These are phyloP conservation scores for Melospiza melodia DNA, from an alignment of 2,113 vertebrate species.

Conservation along the genomic window DNA sequence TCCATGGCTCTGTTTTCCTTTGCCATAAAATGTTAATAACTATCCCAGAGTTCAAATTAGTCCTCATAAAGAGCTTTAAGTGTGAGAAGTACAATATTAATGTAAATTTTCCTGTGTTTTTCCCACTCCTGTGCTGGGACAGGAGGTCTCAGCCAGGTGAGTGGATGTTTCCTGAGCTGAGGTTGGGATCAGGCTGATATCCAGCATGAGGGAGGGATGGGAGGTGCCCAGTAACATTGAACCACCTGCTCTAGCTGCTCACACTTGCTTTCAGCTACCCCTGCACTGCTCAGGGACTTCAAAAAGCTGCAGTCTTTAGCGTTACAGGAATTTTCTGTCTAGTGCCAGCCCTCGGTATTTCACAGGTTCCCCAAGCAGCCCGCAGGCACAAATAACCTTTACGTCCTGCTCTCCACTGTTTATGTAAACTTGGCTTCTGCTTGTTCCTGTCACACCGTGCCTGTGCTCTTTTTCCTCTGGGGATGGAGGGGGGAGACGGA, in stretches of 20 bases:
- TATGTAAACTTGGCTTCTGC: background rate
- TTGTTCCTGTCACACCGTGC: background rate
- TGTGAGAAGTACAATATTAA: rapidly evolving
- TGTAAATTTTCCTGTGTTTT: background rate
- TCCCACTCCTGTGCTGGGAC: rapidly evolving
- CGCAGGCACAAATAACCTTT: background rate
- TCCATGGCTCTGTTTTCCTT: background rate
- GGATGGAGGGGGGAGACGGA: background rate
- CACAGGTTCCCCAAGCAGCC: background rate
- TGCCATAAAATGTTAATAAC: rapidly evolving
- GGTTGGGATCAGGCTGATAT: background rate
- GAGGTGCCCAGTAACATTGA: background rate
- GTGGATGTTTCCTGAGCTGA: background rate
- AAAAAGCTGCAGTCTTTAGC: background rate
- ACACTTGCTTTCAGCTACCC: background rate
- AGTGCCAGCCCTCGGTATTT: background rate
- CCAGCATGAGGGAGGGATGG: background rate
- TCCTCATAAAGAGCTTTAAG: background rate
- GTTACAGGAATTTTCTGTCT: background rate
- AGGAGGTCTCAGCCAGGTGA: background rate
- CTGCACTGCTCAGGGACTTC: background rate
- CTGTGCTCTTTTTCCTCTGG: background rate
- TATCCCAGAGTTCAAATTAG: background rate
- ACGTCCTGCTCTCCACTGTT: background rate
- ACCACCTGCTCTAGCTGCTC: background rate